Base-by-base conservation (phyloP, 2,113 vertebrate genomes). In the Phoenicopterus ruber region DNA sequence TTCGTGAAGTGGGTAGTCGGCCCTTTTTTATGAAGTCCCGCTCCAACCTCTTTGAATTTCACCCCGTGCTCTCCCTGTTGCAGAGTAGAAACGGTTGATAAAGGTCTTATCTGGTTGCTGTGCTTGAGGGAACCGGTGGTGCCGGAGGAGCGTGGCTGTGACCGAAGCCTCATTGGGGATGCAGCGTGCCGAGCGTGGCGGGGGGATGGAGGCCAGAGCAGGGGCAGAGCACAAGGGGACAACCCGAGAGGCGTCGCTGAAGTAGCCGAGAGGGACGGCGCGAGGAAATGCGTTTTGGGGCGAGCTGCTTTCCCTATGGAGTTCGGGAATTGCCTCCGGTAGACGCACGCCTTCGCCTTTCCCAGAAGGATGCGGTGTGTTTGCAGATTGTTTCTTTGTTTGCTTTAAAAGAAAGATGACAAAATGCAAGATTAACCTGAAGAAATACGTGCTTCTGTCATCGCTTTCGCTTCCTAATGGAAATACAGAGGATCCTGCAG, bases 21-120 rank as follows among this genome's bases (percentile, higher is more conserved):
- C 93, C 88, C 80, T 94, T 94, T 92, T 95, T 92, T 80, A 91
- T 94, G 88, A 95, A 96, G 95, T 88, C 83, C 9, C 1, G 90
- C 91, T 92, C 59, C 91, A 83, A 2, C 58, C 83, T 94, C 93
- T 90, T 94, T 89, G 93, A 52, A 74, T 97, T 96, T 90, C 95
- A 46, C 42, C 76, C 90, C 7, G 0, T 67, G 76, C 67, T 94
- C 80, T 90, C 78, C 67, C 67, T 11, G 47, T 66, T 69, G 92
- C 28, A 20, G 92, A 86, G 50, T 4, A 63, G 82, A 93, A 88
- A 52, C 0, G 13, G 69, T 73, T 69, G 93, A 96, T 95, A 91
- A 93, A 79, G 69, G 83, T 85, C 80, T 92, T 95, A 92, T 87
- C 95, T 82, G 83, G 80, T 67, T 34, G 78, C 90, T 26, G 66